Conservation (phyloP, 1,140 invertebrate genomes). For the Drosophila saltans region DNA sequence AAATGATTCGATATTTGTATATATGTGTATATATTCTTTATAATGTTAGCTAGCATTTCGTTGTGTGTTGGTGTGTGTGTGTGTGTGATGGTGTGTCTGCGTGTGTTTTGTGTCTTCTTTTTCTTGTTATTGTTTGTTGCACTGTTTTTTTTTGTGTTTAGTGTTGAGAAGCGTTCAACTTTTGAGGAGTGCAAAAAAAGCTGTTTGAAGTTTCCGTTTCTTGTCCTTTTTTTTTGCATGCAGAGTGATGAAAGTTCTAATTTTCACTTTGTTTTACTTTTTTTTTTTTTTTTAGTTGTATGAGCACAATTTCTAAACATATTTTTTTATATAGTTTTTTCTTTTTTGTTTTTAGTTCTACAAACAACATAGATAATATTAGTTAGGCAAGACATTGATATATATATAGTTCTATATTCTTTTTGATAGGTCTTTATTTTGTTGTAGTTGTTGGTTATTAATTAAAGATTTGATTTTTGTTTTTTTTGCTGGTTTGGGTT, state of each 20-base stretch:
- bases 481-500: constrained; percentile 42
- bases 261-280: constrained; percentile 10
- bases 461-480: constrained; percentile 14
- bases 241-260: constrained; percentile 31
- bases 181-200: constrained; percentile 43
- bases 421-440: constrained; percentile 51
- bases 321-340: constrained; percentile 17
- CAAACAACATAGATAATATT: constrained; percentile 62
- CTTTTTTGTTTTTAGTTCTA: constrained; percentile 43
- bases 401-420: constrained; percentile 41
- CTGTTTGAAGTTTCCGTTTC: constrained; percentile 36
- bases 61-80: constrained; percentile 24
- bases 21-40: too few relatives aligned
- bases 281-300: constrained; percentile 13
- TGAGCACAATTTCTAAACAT: constrained; percentile 48
- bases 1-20: constrained; percentile 39
- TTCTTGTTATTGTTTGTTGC: constrained; percentile 11
- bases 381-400: constrained; percentile 65
- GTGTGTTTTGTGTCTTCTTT: constrained; percentile 15
- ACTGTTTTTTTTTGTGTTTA: constrained; percentile 27
- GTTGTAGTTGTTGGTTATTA: constrained; percentile 34
- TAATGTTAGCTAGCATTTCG: constrained; percentile 47
- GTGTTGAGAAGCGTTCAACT: constrained; percentile 33
- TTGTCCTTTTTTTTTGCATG: constrained; percentile 30
- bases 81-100: constrained; percentile 1